Percentiles rank a stretch among this genome's conserved stretches.
Conservation (phyloP, 2,888 invertebrate species). For the Ischnura elegans region DNA sequence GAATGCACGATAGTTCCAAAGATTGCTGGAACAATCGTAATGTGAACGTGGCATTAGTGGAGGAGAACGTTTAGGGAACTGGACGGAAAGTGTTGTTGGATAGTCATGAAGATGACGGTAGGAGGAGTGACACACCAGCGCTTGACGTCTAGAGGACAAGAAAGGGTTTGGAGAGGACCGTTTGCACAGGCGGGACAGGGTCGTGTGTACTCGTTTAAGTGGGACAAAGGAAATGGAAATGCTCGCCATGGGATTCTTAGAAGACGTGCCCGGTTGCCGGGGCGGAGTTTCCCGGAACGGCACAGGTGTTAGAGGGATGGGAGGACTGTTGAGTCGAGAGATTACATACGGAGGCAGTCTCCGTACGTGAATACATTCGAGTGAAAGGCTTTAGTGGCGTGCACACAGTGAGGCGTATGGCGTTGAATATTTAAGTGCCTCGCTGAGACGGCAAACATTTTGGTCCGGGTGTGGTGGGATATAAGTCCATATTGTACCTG, state of each 20-base stretch:
- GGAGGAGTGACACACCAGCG: not conserved
- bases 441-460: not conserved
- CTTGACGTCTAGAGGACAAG: not conserved
- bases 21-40: too few relatives aligned
- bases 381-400: not conserved
- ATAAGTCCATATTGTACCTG: not conserved
- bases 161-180: not conserved
- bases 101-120: not conserved
- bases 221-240: slow-evolving; percentile 19
- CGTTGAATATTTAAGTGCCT: not conserved
- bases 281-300: not conserved
- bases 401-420: not conserved
- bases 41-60: too few relatives aligned
- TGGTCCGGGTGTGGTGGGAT: not conserved
- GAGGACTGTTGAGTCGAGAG: not conserved
- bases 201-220: not conserved
- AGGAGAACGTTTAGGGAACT: not conserved
- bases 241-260: not conserved
- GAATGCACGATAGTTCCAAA: too few relatives aligned
- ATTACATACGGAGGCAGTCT: not conserved
- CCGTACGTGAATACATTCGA: not conserved
- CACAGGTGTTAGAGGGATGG: not conserved
- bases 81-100: not conserved
- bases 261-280: not conserved
- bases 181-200: slow-evolving; percentile 3